Evolutionary conservation across 2,888 invertebrate species (phyloP), one percentile per base, ranked within the genome.

Genomic region (Andrena flavipes): DNA sequence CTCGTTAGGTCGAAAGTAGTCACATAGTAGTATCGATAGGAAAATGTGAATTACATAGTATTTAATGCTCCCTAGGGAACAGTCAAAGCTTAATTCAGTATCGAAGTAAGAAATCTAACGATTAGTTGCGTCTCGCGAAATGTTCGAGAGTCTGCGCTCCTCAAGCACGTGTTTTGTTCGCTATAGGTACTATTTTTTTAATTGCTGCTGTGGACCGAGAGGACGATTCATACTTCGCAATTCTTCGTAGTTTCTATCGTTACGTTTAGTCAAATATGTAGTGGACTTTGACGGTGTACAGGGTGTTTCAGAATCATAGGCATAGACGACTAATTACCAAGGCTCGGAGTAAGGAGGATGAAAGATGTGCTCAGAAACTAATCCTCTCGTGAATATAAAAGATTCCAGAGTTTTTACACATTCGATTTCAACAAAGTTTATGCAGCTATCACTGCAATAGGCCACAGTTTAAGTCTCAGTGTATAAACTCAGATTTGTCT

Each of bases 151-250:
- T 63, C 13, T 26, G 42, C 63, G 30, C 35, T 67, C 4, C 26
- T 26, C 10, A n/a, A n/a, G 6, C 33, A 49, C 16, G 56, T 5
- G 35, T 54, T 67, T 42, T 29, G 35, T 51, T 73, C 1, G 60
- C 54, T 16, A 54, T 51, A 42, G 33, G 20, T 60, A 60, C 1
- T 33, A 67, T n/a, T 62, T 59, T 26, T n/a, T 29, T 67, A 5
- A 29, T 8, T 26, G 35, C 54, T 20, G 29, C 16, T 59, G 68
- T 35, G 35, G 63, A 49, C 35, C 16, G 23, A 63, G 63, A 63
- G 62, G 67, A 80, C 48, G 3, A 62, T 54, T 29, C 54, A 29
- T 63, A 26, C 7, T 63, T 56, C 26, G 23, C 30, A 62, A 29
- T n/a, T 59, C 26, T 71, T 64, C 10, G 6, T 63, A 33, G 33